Base-by-base conservation (phyloP, 2,888 invertebrate genomes). In the Drosophila subquinaria region DNA sequence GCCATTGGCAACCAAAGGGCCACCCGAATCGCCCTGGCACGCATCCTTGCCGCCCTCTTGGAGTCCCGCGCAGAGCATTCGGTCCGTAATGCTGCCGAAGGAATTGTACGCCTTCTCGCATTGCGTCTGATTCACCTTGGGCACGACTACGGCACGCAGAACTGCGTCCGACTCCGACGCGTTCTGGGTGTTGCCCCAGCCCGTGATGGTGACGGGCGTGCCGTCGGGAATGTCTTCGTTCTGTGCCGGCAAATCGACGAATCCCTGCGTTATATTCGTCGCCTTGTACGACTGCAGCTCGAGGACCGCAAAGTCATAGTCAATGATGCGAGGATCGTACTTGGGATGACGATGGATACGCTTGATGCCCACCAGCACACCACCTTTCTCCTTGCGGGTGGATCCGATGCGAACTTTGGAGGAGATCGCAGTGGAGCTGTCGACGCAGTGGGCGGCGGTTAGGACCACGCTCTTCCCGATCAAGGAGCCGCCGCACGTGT, bases 401-500 rank as follows among this genome's bases (percentile, higher is more conserved):
- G 93, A 92, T 1, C 93, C 93, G 5, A 92, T 92, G 23, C 93
- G 91, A 1, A 94, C 90, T 15, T 73, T 76, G 5, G 88, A 47
- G 4, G 42, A 30, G 4, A 23, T 30, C 3, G 56, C 53, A 10
- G 60, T 48, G 2, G 60, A 57, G 33, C 82, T 87, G 13, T 80
- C 78, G 1, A 91, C 90, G 65, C 93, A 93, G 63, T 93, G 92
- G 62, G 93, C 94, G 0, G 94, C 94, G 1, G 93, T 94, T 5
- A 94, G 69, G 3, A 93, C 92, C 57, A 88, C 90, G 4, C 81
- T 89, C 38, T 75, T 73, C 5, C 88, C 90, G 38, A 94, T 91
- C 55, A 94, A 90, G 0, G 93, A 92, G 4, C 93, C 94, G 15
- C 94, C 94, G 60, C 94, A 94, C 59, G 90, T 91, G 67, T 94